These are phyloP conservation scores for Anguilla japonica DNA, from an alignment of 2,113 vertebrate genomes.

Conservation along the genomic window DNA sequence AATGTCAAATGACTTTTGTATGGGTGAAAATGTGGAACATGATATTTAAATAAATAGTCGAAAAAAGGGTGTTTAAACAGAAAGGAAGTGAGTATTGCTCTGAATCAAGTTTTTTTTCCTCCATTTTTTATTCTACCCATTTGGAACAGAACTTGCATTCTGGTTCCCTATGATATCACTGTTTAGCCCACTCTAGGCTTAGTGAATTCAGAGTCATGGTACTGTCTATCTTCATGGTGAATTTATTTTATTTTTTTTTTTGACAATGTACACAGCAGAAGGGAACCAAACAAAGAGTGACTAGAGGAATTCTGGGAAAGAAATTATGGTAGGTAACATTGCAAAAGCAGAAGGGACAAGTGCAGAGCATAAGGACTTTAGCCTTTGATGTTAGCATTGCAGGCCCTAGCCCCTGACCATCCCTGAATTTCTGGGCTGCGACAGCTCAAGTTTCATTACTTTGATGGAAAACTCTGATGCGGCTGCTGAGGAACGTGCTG, in stretches of 20 bases:
- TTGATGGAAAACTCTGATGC: constrained; percentile 67
- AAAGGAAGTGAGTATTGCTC: neutral
- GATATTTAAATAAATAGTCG: neutral
- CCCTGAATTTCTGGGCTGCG: constrained; percentile 50
- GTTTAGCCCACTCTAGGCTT: constrained; percentile 1
- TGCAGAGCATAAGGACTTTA: constrained; percentile 38
- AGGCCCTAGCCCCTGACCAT: constrained; percentile 58
- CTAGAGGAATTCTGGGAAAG: constrained; percentile 19
- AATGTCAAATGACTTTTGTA: constrained; percentile 9
- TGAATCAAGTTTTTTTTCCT: neutral
- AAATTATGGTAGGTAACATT: constrained; percentile 26
- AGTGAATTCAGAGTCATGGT: constrained; percentile 21
- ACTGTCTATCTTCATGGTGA: constrained; percentile 22
- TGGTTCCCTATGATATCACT: neutral
- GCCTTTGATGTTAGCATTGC: constrained; percentile 62
- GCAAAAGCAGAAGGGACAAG: neutral
- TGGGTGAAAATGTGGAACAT: neutral
- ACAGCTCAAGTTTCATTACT: constrained; percentile 63
- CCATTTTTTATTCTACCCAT: neutral
- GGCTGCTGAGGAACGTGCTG: constrained; percentile 56
- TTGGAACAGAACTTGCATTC: constrained; percentile 10
- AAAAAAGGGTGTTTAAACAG: neutral
- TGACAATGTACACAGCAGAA: neutral
- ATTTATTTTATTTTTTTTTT: constrained; percentile 9
- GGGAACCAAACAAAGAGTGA: constrained; percentile 9